Evolutionary conservation across 2,888 invertebrate genomes (phyloP).

Genomic region (Eurois occulta): DNA sequence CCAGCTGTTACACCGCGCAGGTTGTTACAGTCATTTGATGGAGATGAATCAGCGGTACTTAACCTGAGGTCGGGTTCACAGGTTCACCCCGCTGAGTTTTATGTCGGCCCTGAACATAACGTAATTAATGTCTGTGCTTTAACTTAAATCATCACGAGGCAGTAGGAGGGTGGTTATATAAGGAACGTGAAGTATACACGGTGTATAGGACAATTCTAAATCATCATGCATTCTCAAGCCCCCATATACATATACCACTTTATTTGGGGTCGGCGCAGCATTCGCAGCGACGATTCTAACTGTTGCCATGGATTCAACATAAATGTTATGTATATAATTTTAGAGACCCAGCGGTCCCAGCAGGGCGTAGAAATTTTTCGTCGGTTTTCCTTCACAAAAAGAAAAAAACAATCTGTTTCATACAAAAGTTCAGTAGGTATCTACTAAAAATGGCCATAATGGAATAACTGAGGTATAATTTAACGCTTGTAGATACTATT

Average conservation of each 20-base stretch:
- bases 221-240: too few relatives aligned
- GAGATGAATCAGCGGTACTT: constrained; percentile 30
- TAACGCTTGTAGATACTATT: too few relatives aligned
- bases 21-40: constrained; percentile 34
- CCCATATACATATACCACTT: too few relatives aligned
- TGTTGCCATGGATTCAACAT: neutral
- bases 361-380: neutral
- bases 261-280: too few relatives aligned
- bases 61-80: constrained; percentile 11
- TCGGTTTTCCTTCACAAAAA: neutral
- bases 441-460: neutral
- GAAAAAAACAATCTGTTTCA: neutral
- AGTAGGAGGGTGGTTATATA: neutral
- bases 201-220: neutral
- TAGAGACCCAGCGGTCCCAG: neutral
- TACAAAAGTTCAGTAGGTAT: neutral
- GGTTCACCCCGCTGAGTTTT: constrained; percentile 15
- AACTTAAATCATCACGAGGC: constrained; percentile 29
- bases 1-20: constrained; percentile 24
- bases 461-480: too few relatives aligned
- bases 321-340: neutral
- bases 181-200: neutral
- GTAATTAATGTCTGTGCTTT: constrained; percentile 14
- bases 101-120: constrained; percentile 12
- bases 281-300: neutral